Percentiles rank a stretch among this genome's conserved stretches.
These are phyloP conservation scores for Limnodromus scolopaceus DNA, from an alignment of 2,797 vertebrate genomes.

Conservation along the genomic window DNA sequence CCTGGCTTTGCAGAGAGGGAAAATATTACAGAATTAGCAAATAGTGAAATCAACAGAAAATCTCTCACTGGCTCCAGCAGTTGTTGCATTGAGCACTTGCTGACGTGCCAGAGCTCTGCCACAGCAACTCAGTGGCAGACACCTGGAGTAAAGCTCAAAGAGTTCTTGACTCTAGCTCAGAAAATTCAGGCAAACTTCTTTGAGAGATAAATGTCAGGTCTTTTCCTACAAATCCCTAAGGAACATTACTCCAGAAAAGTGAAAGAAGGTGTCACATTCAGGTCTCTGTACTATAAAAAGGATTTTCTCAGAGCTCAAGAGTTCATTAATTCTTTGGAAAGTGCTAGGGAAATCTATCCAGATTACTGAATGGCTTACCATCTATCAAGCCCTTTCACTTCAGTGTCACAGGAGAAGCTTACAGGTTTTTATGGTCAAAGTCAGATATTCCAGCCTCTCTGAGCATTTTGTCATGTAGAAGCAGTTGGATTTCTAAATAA, in stretches of 20 bases:
- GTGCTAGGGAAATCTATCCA: background rate
- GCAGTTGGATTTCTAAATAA: background rate
- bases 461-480: background rate
- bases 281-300: background rate
- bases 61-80: background rate
- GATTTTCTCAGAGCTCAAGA: background rate
- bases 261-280: background rate
- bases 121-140: background rate
- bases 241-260: background rate
- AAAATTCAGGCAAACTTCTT: background rate
- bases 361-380: background rate
- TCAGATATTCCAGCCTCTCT: conserved; percentile 5
- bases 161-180: background rate
- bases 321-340: background rate
- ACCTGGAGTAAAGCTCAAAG: background rate
- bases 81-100: background rate
- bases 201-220: background rate
- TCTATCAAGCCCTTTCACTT: background rate
- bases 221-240: background rate
- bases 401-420: background rate
- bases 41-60: background rate
- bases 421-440: background rate
- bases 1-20: background rate
- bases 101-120: background rate
- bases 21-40: background rate